Percentiles rank a stretch among this genome's conserved stretches.
Conservation (phyloP, 2,797 vertebrate genomes). For the Steatocranus sp. region DNA sequence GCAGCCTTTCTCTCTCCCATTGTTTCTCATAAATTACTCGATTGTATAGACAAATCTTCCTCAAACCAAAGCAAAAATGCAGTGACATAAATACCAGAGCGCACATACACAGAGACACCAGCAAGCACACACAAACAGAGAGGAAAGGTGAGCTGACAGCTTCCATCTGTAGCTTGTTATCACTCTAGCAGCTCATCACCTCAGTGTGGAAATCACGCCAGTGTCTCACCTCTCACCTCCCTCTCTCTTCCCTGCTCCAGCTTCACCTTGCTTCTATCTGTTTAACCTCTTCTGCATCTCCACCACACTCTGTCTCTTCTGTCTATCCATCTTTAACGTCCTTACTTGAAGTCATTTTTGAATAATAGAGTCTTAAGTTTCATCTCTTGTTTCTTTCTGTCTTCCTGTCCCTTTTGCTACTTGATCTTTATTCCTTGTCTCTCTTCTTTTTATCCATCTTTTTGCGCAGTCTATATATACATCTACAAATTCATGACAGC, state of each 20-base stretch:
- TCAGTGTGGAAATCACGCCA: constrained; percentile 33
- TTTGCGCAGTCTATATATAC: neutral
- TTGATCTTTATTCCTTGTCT: neutral
- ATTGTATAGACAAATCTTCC: neutral
- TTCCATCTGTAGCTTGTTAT: constrained; percentile 65
- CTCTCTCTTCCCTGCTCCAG: constrained; percentile 21
- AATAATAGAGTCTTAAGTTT: constrained; percentile 14
- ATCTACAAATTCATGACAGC: neutral
- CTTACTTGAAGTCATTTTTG: constrained; percentile 1
- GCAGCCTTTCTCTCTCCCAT: neutral
- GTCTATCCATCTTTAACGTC: neutral
- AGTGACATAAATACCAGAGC: neutral
- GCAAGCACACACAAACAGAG: neutral
- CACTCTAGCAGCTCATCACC: constrained; percentile 39
- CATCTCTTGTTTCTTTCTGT: constrained; percentile 17
- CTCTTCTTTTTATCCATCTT: neutral
- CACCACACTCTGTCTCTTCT: neutral
- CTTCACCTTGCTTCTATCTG: constrained; percentile 7
- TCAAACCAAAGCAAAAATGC: constrained; percentile 6
- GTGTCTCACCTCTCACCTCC: constrained; percentile 33
- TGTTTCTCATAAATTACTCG: constrained; percentile 10
- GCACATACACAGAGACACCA: neutral
- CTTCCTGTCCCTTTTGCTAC: neutral
- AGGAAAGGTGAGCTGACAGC: constrained; percentile 39
- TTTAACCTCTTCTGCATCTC: neutral